Evolutionary conservation across 2,888 invertebrate genomes (phyloP), one percentile per base, ranked within the genome.

Genomic region (Pandemis cinnamomeana): DNA sequence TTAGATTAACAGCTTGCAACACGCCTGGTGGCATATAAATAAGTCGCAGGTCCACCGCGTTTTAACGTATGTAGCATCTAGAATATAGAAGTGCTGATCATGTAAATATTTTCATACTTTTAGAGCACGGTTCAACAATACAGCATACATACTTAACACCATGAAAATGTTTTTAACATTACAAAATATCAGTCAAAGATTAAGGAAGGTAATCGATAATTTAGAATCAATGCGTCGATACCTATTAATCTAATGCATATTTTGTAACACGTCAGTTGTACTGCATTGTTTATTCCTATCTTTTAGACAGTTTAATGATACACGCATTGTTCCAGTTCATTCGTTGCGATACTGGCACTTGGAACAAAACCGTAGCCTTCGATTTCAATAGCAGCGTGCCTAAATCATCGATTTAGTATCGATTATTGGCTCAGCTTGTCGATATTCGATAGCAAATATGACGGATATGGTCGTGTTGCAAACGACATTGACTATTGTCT

Each of bases 401-500:
- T 80, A 78, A 82, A 83, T 81, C 81, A 83, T 85, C 85, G 85
- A 86, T 85, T 82, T 79, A 78, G 79, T 83, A 84, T 84, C 84
- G 84, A 88, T 89, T 85, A 85, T 86, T 86, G 86, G 85, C 86
- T 82, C 82, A 80, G 82, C 83, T 82, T 87, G 84, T 81, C 82
- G 80, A 86, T 82, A 79, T 84, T 80, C 83, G 82, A 80, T 83
- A 79, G 80, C 82, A 83, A 87, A 86, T 82, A 85, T 85, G 86
- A 87, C 86, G 85, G 87, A 87, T 88, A 82, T 82, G 81, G 80
- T 91, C 93, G 93, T 93, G 93, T 87, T 84, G 67, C 72, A 82
- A 84, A 85, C 82, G 92, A 83, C 92, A 93, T 92, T 92, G 93
- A 80, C 77, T 83, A 88, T 88, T 91, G 89, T 91, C 88, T 91